These are phyloP conservation scores for Sinohyriopsis cumingii DNA, from an alignment of 2,888 invertebrate species.

Conservation along the genomic window DNA sequence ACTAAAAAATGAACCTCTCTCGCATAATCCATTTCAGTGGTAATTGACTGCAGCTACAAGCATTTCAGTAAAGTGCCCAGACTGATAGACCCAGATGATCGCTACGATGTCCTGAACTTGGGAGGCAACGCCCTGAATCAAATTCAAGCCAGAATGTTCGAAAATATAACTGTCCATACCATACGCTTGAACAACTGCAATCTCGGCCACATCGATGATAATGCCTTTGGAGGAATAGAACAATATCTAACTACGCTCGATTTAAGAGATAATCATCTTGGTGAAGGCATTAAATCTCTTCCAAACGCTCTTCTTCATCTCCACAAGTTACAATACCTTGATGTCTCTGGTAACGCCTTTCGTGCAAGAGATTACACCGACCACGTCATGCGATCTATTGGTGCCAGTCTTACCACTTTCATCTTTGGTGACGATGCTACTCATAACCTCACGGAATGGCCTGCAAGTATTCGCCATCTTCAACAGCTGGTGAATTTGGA, in stretches of 20 bases:
- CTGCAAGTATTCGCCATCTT: conserved; percentile 31
- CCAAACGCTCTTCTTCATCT: conserved; percentile 8
- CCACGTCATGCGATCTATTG: conserved; percentile 11
- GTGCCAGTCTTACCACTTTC: conserved; percentile 21
- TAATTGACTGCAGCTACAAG: too few relatives aligned
- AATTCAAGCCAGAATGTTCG: not conserved
- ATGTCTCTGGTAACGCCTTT: conserved; percentile 14
- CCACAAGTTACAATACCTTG: conserved; percentile 3
- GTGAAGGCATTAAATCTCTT: not conserved
- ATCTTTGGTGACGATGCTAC: too few relatives aligned
- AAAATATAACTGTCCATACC: not conserved
- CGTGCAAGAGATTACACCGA: not conserved
- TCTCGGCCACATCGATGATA: not conserved
- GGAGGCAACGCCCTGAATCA: too few relatives aligned
- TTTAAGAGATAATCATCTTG: conserved; percentile 9
- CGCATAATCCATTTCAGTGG: too few relatives aligned
- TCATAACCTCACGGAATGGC: conserved; percentile 35
- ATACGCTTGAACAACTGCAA: conserved; percentile 8
- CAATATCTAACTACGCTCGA: conserved; percentile 2
- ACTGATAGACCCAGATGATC: too few relatives aligned
- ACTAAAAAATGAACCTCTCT: too few relatives aligned
- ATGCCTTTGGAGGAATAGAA: conserved; percentile 6
- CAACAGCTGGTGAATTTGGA: conserved; percentile 30
- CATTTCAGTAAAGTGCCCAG: too few relatives aligned
- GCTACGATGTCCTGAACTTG: too few relatives aligned